A percentile compares a stretch with the other conserved stretches of the same genome.
phyloP scores from a whole-genome alignment of 2,797 vertebrate species.

The Malacoctenus gilli region DNA sequence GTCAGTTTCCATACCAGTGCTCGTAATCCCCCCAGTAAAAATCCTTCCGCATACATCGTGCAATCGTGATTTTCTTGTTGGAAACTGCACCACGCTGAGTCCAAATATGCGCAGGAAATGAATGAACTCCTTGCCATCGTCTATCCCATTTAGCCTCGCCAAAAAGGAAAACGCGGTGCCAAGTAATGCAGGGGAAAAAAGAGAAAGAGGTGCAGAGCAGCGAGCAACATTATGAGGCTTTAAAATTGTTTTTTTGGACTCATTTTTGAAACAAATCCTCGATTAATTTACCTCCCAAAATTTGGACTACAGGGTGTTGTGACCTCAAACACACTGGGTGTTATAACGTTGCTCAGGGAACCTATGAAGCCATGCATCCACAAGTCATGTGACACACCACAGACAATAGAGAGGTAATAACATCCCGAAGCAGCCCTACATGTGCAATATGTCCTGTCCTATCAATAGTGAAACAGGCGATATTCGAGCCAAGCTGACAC shows the following conservation, averaged over 20 bases:
- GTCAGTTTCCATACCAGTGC: not conserved
- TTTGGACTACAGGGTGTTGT: constrained; percentile 40
- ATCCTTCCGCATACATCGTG: not conserved
- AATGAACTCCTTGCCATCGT: constrained; percentile 25
- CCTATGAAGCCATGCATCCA: constrained; percentile 46
- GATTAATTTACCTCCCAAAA: constrained; percentile 49
- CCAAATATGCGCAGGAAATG: constrained; percentile 30
- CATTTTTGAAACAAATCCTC: constrained; percentile 50
- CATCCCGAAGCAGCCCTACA: constrained; percentile 42
- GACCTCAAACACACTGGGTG: constrained; percentile 34
- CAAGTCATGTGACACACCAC: constrained; percentile 45
- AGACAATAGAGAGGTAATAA: constrained; percentile 58
- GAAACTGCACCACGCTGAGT: constrained; percentile 11
- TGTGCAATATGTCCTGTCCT: constrained; percentile 56
- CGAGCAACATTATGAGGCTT: constrained; percentile 41
- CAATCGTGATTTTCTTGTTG: constrained; percentile 9
- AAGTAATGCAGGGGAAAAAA: constrained; percentile 22
- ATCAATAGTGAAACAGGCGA: constrained; percentile 58
- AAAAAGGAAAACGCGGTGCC: constrained; percentile 13
- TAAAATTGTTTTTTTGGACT: constrained; percentile 26
- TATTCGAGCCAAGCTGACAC: constrained; percentile 69
- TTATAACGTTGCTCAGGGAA: constrained; percentile 41
- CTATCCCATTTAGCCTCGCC: constrained; percentile 21
- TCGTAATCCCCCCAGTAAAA: not conserved
- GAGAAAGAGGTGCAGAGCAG: constrained; percentile 21